A percentile compares a stretch with the other conserved stretches of the same genome.
These are phyloP conservation scores for Cataglyphis cursor DNA, from an alignment of 2,888 invertebrate genomes.

Conservation along the genomic window DNA sequence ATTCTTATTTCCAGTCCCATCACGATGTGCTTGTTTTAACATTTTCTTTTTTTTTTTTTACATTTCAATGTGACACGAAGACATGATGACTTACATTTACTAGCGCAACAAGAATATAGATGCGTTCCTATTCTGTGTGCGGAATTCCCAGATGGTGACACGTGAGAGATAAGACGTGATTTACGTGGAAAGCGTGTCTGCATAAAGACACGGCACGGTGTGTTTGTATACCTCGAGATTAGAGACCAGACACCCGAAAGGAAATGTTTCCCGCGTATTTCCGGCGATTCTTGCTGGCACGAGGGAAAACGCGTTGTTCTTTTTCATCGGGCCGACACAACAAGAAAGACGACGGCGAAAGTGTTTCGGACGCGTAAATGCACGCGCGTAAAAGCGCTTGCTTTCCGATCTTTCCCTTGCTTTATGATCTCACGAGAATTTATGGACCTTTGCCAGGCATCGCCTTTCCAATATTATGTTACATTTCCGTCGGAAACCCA, in stretches of 20 bases:
- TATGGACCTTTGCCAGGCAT: conserved; percentile 28
- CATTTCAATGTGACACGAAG: neutral
- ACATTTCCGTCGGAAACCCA: conserved; percentile 17
- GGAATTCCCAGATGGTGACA: conserved; percentile 10
- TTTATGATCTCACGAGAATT: conserved; percentile 38
- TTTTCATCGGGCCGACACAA: neutral
- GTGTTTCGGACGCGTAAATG: conserved; percentile 38
- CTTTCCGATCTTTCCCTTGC: too few species aligned
- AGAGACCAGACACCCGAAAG: conserved; percentile 15
- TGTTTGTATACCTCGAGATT: conserved; percentile 21
- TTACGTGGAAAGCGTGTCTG: conserved; percentile 38
- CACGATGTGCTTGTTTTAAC: neutral
- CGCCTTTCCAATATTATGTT: conserved; percentile 32
- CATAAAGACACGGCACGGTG: conserved; percentile 21
- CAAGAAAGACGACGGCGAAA: conserved; percentile 22
- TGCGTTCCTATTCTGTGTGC: neutral
- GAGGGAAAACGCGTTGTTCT: conserved; percentile 8
- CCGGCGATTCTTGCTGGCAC: conserved; percentile 40
- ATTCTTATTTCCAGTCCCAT: neutral
- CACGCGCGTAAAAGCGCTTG: conserved; percentile 14
- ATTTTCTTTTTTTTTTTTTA: neutral
- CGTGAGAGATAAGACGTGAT: conserved; percentile 40
- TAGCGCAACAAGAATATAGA: neutral
- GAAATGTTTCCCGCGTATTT: conserved; percentile 38
- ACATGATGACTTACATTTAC: conserved; percentile 13